A percentile compares a stretch with the other conserved stretches of the same genome.
Conservation (phyloP, 2,113 vertebrate species). For the Syngnathus typhle region DNA sequence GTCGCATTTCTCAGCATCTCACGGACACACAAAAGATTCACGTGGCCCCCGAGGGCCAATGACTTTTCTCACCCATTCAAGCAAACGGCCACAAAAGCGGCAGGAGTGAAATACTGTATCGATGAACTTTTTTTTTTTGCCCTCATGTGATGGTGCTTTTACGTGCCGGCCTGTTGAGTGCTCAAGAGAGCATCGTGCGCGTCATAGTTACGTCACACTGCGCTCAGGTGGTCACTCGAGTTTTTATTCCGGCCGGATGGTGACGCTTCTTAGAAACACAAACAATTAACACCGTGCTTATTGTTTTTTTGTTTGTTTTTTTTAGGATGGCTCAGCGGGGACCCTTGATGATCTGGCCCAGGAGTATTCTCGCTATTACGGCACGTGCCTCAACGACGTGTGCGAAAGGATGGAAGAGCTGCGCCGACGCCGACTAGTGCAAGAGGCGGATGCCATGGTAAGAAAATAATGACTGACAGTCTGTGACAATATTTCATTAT, state of each 20-base stretch:
- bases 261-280: slow-evolving; percentile 25
- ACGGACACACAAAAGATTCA: not conserved
- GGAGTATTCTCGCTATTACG: slow-evolving; percentile 93
- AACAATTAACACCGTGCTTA: slow-evolving; percentile 19
- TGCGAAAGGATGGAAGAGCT: slow-evolving; percentile 95
- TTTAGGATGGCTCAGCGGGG: slow-evolving; percentile 89
- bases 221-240: slow-evolving; percentile 25
- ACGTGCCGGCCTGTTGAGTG: not conserved
- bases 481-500: too few species aligned
- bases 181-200: slow-evolving; percentile 21
- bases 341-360: slow-evolving; percentile 90
- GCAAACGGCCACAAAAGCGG: not conserved
- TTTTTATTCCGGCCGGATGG: slow-evolving; percentile 39
- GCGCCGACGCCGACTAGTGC: slow-evolving; percentile 81
- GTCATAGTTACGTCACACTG: slow-evolving; percentile 41
- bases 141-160: not conserved
- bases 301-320: slow-evolving; percentile 23
- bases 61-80: not conserved
- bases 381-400: slow-evolving; percentile 86
- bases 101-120: too few species aligned
- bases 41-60: not conserved
- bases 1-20: not conserved
- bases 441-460: slow-evolving; percentile 83
- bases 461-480: not conserved
- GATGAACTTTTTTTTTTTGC: too few species aligned